These are phyloP conservation scores for Scolopax bukidnonensis DNA, from an alignment of 2,797 vertebrate genomes.

Conservation along the genomic window DNA sequence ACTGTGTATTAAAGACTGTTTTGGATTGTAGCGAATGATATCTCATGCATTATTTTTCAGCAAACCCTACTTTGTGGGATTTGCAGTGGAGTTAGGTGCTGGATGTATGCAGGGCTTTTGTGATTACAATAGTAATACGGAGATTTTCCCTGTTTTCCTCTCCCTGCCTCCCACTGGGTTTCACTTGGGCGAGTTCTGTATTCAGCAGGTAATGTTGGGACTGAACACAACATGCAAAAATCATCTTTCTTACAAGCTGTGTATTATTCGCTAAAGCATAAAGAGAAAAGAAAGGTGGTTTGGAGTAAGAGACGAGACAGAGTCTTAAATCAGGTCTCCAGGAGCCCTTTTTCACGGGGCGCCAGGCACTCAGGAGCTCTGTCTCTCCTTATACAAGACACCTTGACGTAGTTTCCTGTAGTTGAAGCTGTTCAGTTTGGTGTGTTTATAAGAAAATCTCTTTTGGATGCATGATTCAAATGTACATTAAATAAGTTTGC, in stretches of 20 bases:
- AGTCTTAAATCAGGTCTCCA: neutral
- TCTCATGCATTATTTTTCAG: neutral
- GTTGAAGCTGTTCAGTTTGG: neutral
- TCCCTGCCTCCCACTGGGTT: neutral
- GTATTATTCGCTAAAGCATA: neutral
- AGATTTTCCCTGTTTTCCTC: neutral
- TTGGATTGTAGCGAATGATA: neutral
- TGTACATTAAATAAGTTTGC: neutral
- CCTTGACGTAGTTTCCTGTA: neutral
- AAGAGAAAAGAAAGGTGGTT: neutral
- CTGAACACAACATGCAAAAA: neutral
- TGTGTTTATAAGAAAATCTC: neutral
- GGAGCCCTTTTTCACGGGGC: neutral
- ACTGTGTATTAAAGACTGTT: neutral
- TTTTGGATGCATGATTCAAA: neutral
- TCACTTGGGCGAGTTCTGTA: fast-evolving
- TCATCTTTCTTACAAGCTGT: neutral
- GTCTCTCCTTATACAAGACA: neutral
- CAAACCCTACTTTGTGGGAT: neutral
- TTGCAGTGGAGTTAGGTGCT: neutral
- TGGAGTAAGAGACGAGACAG: neutral
- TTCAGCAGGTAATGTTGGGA: neutral
- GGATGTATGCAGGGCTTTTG: neutral
- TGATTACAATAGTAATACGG: fast-evolving
- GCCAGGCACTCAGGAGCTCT: neutral